phyloP scores from a whole-genome alignment of 2,888 invertebrate species.

The Candidula unifasciata region DNA sequence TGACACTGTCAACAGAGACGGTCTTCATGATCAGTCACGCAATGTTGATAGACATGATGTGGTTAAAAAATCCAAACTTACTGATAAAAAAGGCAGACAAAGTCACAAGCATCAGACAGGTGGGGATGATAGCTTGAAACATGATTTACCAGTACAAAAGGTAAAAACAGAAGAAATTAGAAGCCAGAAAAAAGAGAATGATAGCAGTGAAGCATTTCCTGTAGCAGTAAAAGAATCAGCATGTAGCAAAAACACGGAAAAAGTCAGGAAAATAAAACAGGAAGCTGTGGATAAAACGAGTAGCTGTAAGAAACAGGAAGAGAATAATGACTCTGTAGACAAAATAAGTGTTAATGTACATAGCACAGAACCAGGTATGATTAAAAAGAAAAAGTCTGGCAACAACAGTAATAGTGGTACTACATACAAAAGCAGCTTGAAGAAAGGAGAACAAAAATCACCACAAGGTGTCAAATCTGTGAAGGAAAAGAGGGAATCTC shows the following conservation, averaged over 20 bases:
- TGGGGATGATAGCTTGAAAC: neutral
- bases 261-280: neutral
- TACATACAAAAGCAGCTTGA: too few species aligned
- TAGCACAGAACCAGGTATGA: neutral
- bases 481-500: slow-evolving; percentile 10
- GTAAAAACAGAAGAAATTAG: neutral
- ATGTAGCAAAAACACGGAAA: neutral
- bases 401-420: neutral
- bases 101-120: neutral
- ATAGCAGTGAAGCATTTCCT: neutral
- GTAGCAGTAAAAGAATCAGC: neutral
- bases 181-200: neutral
- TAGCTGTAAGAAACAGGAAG: neutral
- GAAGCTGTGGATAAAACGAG: too few species aligned
- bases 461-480: neutral
- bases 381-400: neutral
- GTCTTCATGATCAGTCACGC: neutral
- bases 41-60: neutral
- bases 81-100: neutral
- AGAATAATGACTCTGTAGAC: neutral
- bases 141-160: neutral
- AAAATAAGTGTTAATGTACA: neutral
- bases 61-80: slow-evolving; percentile 1
- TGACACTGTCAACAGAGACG: neutral
- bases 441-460: too few species aligned